Evolutionary conservation across 2,797 vertebrate genomes (phyloP).

Genomic region (Hipposideros larvatus): DNA sequence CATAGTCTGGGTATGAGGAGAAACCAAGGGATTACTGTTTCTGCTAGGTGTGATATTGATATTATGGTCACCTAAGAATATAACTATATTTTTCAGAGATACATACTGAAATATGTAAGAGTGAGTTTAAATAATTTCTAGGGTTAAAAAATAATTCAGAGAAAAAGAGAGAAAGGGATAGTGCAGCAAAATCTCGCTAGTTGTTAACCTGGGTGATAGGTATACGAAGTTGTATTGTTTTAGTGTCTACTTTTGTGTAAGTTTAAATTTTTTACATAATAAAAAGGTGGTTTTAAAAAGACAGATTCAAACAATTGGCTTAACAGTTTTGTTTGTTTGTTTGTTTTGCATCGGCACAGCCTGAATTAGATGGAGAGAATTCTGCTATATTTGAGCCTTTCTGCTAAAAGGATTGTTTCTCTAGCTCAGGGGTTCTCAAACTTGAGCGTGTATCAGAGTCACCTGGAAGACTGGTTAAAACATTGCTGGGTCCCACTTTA

Average conservation of each 20-base stretch:
- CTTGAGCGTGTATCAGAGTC: background rate
- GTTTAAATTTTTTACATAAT: background rate
- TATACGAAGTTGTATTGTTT: background rate
- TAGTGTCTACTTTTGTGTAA: background rate
- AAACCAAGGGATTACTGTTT: background rate
- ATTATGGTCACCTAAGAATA: background rate
- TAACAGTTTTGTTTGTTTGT: background rate
- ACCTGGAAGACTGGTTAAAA: background rate
- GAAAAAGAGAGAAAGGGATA: background rate
- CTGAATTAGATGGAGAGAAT: background rate
- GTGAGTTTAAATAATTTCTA: slow-evolving; percentile 24
- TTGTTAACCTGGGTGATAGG: background rate
- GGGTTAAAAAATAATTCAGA: slow-evolving; percentile 3
- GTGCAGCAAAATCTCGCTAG: background rate
- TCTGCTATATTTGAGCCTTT: background rate
- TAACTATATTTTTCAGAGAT: background rate
- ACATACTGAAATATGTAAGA: background rate
- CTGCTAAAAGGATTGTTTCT: background rate
- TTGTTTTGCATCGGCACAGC: background rate
- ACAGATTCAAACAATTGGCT: background rate
- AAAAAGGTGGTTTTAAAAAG: background rate
- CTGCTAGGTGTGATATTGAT: background rate
- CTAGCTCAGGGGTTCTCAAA: background rate
- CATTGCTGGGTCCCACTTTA: background rate
- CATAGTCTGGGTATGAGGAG: background rate